Evolutionary conservation across 2,797 vertebrate genomes (phyloP), one percentile per base, ranked within the genome.

Genomic region (Ptychobarbus kaznakovi): DNA sequence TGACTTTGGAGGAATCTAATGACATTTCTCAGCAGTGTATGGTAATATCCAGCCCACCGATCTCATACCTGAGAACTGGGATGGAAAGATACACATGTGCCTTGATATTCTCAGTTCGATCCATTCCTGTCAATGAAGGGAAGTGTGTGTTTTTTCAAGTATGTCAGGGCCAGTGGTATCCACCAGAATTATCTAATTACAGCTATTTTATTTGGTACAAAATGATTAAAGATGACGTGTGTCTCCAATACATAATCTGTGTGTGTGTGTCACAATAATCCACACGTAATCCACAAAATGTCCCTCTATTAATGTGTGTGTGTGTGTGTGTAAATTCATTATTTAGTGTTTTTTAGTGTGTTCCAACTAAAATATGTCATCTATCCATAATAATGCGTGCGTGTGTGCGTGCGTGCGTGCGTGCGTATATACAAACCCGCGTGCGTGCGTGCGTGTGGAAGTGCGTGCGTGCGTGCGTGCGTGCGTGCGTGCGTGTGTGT

Each of bases 1-100:
- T 74, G 70, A 75, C 72, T 65, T 32, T 58, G 81, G 72, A 65
- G 44, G 42, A 75, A 75, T 76, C 44, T 75, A 38, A 76, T 75
- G 28, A 66, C 25, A 76, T 75, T 51, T 76, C 61, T 75, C 58
- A 83, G 72, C 58, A 66, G 72, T 28, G 44, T 73, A 61, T 73
- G 53, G 44, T 35, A 75, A 83, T 65, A 65, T 65, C 22, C 72
- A 83, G 20, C 70, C 72, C 58, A 65, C 20, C 18, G 3, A 51
- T 18, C 6, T 49, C 12, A 49, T 51, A 75, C 69, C 72, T 66
- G 28, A 38, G 42, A 74, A n/a, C 28, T 75, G 38, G 69, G 10
- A 28, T 81, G 35, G 63, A 70, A 58, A 58, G 40, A 73, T 61
- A 22, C 35, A 40, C n/a, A 61, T 61, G 38, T 53, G 66, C 16